A percentile compares a stretch with the other conserved stretches of the same genome.
phyloP scores from a whole-genome alignment of 2,113 vertebrate species.

The Nothoprocta perdicaria region DNA sequence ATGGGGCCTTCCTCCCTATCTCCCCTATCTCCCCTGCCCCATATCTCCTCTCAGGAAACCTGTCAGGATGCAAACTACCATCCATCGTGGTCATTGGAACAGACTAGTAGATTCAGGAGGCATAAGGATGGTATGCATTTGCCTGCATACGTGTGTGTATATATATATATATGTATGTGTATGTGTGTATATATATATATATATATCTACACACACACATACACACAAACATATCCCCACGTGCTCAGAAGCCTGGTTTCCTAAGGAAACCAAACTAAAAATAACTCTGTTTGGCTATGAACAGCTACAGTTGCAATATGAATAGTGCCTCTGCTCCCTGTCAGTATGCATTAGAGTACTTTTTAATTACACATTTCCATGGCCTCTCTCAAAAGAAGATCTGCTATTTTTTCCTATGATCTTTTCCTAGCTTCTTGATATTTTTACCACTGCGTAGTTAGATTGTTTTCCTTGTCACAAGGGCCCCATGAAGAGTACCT shows the following conservation, averaged over 20 bases:
- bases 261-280: not conserved
- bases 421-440: conserved; percentile 1
- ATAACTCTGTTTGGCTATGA: not conserved
- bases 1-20: not conserved
- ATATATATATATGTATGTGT: too few species aligned
- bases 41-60: not conserved
- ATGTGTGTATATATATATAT: too few species aligned
- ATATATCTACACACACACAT: not conserved
- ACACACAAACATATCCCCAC: not conserved
- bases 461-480: conserved; percentile 7
- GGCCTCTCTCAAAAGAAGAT: conserved; percentile 8
- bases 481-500: not conserved
- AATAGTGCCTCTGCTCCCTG: not conserved
- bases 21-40: not conserved
- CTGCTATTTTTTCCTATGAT: conserved; percentile 16
- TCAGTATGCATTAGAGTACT: not conserved
- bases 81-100: not conserved
- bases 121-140: not conserved
- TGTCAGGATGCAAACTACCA: not conserved
- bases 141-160: not conserved
- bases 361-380: conserved; percentile 31
- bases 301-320: not conserved
- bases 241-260: not conserved
- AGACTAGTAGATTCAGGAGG: not conserved
- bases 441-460: not conserved